phyloP scores from a whole-genome alignment of 2,888 invertebrate species.

The Eristalinus sepulchralis region DNA sequence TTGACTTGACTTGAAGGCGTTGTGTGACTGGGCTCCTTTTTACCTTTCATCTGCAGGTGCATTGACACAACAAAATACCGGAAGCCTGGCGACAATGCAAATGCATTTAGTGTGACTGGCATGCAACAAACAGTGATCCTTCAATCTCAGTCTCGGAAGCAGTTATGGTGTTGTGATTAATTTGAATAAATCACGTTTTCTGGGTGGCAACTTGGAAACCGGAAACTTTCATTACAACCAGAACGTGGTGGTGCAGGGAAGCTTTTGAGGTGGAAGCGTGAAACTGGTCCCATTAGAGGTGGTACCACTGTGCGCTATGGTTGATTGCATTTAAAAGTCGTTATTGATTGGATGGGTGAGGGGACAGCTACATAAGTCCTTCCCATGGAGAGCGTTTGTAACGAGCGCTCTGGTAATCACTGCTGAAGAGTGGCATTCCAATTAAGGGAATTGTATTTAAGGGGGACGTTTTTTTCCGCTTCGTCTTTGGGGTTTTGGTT shows the following conservation, averaged over 20 bases:
- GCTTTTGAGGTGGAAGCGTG: neutral
- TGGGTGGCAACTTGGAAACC: constrained; percentile 11
- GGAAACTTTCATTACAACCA: constrained; percentile 15
- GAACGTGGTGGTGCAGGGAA: neutral
- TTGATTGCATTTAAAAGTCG: neutral
- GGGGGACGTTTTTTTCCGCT: neutral
- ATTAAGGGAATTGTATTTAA: neutral
- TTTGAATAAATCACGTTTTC: constrained; percentile 42
- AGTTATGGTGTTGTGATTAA: constrained; percentile 50
- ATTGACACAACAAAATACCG: constrained; percentile 39
- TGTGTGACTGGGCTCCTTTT: constrained; percentile 41
- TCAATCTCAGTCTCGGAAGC: constrained; percentile 43
- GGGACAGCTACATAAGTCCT: neutral
- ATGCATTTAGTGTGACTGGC: constrained; percentile 57
- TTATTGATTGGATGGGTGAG: neutral
- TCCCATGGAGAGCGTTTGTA: neutral
- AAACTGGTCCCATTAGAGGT: neutral
- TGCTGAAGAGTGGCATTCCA: neutral
- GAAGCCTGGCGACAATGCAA: constrained; percentile 49
- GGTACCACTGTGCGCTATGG: neutral
- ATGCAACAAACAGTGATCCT: constrained; percentile 47
- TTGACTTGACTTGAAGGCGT: neutral
- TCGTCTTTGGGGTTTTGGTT: neutral
- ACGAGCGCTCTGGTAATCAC: neutral
- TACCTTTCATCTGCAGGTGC: constrained; percentile 25